Evolutionary conservation across 2,797 vertebrate genomes (phyloP).

Genomic region (Melanotaenia maccullochi): DNA sequence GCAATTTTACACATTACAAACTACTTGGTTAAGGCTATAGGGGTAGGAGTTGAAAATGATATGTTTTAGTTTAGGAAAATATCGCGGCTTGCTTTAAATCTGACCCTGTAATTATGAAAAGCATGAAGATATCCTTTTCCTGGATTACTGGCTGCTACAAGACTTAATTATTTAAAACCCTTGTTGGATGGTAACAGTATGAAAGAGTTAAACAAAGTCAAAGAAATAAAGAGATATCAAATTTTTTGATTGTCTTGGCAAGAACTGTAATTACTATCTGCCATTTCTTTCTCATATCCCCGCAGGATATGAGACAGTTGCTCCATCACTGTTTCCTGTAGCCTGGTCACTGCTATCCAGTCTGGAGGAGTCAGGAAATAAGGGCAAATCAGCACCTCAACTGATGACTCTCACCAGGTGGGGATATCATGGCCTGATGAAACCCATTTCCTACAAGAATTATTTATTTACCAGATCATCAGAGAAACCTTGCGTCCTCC

Average conservation of each 20-base stretch:
- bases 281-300: constrained; percentile 33
- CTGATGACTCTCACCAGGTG: constrained; percentile 67
- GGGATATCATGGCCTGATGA: constrained; percentile 61
- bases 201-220: background rate
- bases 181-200: no score
- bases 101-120: no score
- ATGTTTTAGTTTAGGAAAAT: no score
- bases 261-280: constrained; percentile 41
- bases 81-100: no score
- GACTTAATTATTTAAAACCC: no score
- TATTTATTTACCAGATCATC: constrained; percentile 40
- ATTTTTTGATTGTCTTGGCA: constrained; percentile 47
- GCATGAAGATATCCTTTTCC: no score
- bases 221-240: constrained; percentile 40
- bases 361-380: constrained; percentile 62
- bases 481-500: constrained; percentile 17
- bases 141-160: no score
- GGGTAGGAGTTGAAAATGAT: no score
- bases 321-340: constrained; percentile 52
- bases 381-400: constrained; percentile 68
- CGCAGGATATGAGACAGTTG: constrained; percentile 44
- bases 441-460: constrained; percentile 36
- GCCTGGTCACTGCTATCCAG: constrained; percentile 51
- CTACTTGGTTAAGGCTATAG: no score
- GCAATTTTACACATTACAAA: no score